These are phyloP conservation scores for Himalopsyche anomala DNA, from an alignment of 2,888 invertebrate genomes.

Conservation along the genomic window DNA sequence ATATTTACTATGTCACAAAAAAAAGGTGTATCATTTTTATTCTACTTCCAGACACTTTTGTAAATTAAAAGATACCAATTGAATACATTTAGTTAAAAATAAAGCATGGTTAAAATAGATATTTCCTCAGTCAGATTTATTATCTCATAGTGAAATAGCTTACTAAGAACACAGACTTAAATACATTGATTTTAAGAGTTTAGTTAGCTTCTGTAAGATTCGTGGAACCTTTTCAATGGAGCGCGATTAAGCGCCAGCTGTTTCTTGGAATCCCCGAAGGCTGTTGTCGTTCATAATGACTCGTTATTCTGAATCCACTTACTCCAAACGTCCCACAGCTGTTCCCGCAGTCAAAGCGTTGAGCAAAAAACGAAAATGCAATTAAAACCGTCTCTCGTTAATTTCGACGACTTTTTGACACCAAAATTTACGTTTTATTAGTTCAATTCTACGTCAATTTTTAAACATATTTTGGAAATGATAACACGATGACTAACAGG, in stretches of 20 bases:
- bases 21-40: too few species aligned
- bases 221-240: neutral
- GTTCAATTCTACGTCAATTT: neutral
- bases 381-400: conserved; percentile 1
- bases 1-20: too few species aligned
- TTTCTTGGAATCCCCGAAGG: neutral
- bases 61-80: too few species aligned
- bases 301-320: conserved; percentile 22
- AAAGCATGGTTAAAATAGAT: too few species aligned
- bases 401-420: neutral
- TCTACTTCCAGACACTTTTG: too few species aligned
- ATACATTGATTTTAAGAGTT: too few species aligned
- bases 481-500: too few species aligned
- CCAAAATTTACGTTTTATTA: neutral
- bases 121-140: too few species aligned
- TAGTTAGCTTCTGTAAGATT: neutral
- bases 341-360: conserved; percentile 13
- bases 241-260: neutral
- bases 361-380: conserved; percentile 5
- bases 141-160: too few species aligned
- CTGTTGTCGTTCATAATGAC: conserved; percentile 22
- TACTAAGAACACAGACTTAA: too few species aligned
- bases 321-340: conserved; percentile 12
- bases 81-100: too few species aligned
- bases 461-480: neutral